Evolutionary conservation across 2,113 vertebrate species (phyloP).

Genomic region (Corythoichthys intestinalis): DNA sequence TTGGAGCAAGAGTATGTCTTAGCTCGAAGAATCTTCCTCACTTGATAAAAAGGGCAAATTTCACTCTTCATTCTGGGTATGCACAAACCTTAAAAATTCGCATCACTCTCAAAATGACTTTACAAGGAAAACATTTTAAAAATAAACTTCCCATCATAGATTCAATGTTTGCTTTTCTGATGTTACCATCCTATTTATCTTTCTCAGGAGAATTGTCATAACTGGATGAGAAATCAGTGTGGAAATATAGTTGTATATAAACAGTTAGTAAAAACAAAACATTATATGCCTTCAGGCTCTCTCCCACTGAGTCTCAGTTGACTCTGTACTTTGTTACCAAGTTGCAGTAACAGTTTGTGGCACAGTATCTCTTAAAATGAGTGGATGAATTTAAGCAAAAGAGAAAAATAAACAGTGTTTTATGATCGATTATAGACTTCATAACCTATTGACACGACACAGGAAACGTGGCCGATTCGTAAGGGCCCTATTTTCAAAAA

Average conservation of each 20-base stretch:
- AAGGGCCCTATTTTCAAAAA: no score
- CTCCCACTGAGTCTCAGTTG: constrained; percentile 2
- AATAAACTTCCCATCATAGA: constrained; percentile 29
- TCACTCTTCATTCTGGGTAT: background rate
- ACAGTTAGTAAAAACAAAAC: constrained; percentile 18
- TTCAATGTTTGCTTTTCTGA: constrained; percentile 29
- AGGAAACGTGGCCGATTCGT: no score
- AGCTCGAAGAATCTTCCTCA: background rate
- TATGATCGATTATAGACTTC: no score
- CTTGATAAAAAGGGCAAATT: background rate
- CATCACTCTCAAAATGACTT: constrained; percentile 16
- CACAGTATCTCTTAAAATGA: background rate
- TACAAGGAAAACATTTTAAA: constrained; percentile 20
- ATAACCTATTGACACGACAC: no score
- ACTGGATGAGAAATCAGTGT: constrained; percentile 11
- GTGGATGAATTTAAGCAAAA: background rate
- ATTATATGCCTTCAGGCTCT: constrained; percentile 24
- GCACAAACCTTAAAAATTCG: background rate
- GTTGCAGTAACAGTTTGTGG: constrained; percentile 2
- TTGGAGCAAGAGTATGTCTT: no score
- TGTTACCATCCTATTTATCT: constrained; percentile 15
- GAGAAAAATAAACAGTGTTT: background rate
- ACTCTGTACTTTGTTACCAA: background rate
- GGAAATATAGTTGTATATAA: constrained; percentile 36
- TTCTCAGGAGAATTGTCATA: constrained; percentile 27